Evolutionary conservation across 2,113 vertebrate genomes (phyloP), one percentile per base, ranked within the genome.

Genomic region (Cyanistes caeruleus): DNA sequence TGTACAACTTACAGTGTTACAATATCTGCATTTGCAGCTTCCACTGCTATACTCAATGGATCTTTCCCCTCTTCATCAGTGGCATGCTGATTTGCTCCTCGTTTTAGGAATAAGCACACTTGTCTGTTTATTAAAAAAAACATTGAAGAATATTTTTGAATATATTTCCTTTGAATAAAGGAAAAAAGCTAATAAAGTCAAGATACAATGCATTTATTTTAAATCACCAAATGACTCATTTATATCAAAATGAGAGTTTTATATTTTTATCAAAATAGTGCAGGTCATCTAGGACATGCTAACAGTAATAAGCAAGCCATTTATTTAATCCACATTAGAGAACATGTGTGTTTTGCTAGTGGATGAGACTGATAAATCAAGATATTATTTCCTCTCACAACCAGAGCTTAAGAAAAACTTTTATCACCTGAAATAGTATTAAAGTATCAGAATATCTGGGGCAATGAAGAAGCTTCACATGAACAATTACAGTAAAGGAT

Each of bases 1-100:
- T 0, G 11, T 63, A 51, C 22, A 63, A 98, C 99, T 98, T 97
- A 99, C 99, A 99, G 91, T 3, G 99, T 99, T 84, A 99, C 99
- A 15, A 99, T 99, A 80, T 99, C 99, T 19, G 99, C 99, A 74
- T 99, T 99, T 89, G 99, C 99, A 9, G 99, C 99, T 77, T 99
- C 99, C 93, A 99, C 98, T 10, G 99, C 99, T 74, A 99, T 99
- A 39, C 97, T 98, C 83, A 99, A 82, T 13, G 99, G 99, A 27
- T 99, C 99, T 93, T 99, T 99, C 91, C 99, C 99, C 48, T 99
- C 98, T 49, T 99, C 98, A 93, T 99, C 99, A 43, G 98, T 97
- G 62, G 99, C 99, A 46, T 99, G 99, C 91, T 99, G 99, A 98
- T 99, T 99, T 87, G 99, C 99, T 97, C 99, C 99, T 96, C 99